Evolutionary conservation across 2,113 vertebrate species (phyloP).

Genomic region (Drymodes brunneopygia): DNA sequence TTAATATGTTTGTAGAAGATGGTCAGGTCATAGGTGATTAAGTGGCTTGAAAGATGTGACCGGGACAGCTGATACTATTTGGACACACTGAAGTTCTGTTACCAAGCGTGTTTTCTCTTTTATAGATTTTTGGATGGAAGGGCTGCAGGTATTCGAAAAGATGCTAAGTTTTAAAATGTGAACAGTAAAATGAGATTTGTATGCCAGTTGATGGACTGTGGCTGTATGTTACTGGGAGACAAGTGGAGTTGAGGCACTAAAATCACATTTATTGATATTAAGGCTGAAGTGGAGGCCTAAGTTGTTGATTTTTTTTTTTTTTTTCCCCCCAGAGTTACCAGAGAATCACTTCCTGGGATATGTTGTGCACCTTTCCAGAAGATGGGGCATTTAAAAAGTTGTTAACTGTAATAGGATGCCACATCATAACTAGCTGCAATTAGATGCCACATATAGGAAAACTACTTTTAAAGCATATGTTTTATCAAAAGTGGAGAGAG

Average conservation of each 20-base stretch:
- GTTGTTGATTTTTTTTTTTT: background rate
- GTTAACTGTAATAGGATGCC: background rate
- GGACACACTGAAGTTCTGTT: background rate
- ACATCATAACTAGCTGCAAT: background rate
- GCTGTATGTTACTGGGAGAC: background rate
- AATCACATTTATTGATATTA: background rate
- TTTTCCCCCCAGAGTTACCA: background rate
- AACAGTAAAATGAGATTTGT: background rate
- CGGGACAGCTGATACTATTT: background rate
- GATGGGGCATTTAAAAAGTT: background rate
- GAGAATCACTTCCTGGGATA: background rate
- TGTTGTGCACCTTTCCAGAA: background rate
- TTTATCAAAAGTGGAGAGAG: no score
- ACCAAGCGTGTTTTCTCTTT: background rate
- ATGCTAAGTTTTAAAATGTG: background rate
- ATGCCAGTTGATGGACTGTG: background rate
- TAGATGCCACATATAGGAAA: background rate
- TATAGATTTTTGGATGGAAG: background rate
- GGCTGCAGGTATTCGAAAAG: background rate
- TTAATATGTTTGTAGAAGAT: background rate
- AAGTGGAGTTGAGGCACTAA: background rate
- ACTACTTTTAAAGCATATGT: no score
- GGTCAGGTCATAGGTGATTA: background rate
- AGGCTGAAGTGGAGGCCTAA: background rate
- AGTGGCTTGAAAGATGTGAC: background rate